Percentiles rank a stretch among this genome's conserved stretches.
Evolutionary conservation across 2,888 invertebrate species (phyloP).

Genomic region (Oegoconia quadripuncta): DNA sequence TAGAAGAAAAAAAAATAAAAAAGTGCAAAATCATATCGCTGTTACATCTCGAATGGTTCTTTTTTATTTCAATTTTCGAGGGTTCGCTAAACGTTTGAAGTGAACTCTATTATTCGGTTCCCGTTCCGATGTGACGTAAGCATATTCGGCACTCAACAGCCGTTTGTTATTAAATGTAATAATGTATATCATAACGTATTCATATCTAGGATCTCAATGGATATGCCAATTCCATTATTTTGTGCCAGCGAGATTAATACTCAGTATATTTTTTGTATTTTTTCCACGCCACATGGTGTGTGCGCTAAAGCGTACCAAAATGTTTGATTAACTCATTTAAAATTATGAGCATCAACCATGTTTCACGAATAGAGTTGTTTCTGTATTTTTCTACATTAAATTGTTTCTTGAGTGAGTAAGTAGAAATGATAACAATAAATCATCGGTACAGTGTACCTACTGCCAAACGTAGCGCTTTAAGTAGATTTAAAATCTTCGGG

Average conservation of each 20-base stretch:
- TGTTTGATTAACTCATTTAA: no score
- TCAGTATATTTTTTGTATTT: not conserved
- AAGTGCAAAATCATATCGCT: constrained; percentile 77
- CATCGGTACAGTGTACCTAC: no score
- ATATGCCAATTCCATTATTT: constrained; percentile 61
- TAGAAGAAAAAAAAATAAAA: constrained; percentile 49
- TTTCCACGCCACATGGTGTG: constrained; percentile 7
- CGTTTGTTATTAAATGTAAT: constrained; percentile 74
- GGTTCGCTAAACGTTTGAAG: constrained; percentile 75
- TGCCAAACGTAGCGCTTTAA: no score
- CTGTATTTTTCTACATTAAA: no score
- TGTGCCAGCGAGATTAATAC: constrained; percentile 30
- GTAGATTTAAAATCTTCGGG: no score
- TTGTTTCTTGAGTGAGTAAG: no score
- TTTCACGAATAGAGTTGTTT: no score
- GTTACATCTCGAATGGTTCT: constrained; percentile 74
- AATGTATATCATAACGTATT: constrained; percentile 75
- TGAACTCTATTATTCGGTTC: constrained; percentile 75
- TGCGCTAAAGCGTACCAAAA: constrained; percentile 4
- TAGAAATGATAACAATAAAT: no score
- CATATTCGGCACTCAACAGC: constrained; percentile 65
- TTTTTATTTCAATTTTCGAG: constrained; percentile 77
- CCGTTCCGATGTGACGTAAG: constrained; percentile 67
- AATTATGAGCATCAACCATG: no score
- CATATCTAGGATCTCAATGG: constrained; percentile 74